Evolutionary conservation across 2,888 invertebrate genomes (phyloP), one percentile per base, ranked within the genome.

Genomic region (Limnephilus lunatus): DNA sequence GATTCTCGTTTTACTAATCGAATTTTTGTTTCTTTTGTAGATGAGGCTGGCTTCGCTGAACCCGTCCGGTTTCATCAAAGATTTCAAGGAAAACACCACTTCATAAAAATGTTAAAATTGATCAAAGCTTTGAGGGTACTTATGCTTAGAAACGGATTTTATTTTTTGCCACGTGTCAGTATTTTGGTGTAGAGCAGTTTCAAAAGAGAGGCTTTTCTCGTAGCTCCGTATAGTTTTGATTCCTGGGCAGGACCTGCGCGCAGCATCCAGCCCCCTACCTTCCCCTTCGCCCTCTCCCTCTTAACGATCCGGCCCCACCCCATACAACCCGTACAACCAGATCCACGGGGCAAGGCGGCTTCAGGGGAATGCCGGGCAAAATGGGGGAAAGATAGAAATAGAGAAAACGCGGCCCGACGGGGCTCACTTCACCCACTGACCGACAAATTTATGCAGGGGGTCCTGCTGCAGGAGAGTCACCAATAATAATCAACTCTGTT

Each of bases 261-360:
- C 93, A 89, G 93, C 91, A 92, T 94, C 94, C 96, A 95, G 95
- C 95, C 95, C 95, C 94, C 95, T 94, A 94, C 90, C 95, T 94
- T 94, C 88, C 94, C 82, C 88, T 81, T 81, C 92, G 95, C 95
- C 95, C 95, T 95, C 95, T 94, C 48, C 82, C 90, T 30, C 94
- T 95, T 96, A 95, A 95, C 95, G 95, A 96, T 96, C 96, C 95
- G 94, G 44, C 85, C 91, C 87, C 85, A 35, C 88, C 68, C 90
- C 89, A 39, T 81, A 53, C 39, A 93, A 94, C 39, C 88, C 89
- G 19, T 30, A n/a, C 85, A 35, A 85, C 85, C 39, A 39, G 85
- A 85, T 83, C 81, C 86, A 53, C 85, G 91, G 81, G 31, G 81
- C 86, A 35, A 86, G 86, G n/a, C 15, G n/a, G n/a, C 32, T n/a